These are phyloP conservation scores for Julus scandinavius DNA, from an alignment of 2,888 invertebrate species.

Conservation along the genomic window DNA sequence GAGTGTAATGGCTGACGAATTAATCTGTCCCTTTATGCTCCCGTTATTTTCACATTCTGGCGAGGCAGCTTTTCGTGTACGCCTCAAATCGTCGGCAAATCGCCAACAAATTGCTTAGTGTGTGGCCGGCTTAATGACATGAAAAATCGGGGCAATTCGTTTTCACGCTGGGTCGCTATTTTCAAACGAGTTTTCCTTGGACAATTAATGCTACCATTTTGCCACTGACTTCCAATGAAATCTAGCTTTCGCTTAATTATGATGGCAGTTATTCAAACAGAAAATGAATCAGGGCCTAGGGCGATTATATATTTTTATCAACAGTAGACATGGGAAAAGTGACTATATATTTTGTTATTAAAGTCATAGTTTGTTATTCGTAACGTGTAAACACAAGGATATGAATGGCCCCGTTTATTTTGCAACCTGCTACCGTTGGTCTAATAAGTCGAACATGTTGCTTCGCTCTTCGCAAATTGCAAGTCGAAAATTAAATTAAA, in stretches of 20 bases:
- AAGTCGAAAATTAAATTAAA: slow-evolving; percentile 22
- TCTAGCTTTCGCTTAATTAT: not conserved
- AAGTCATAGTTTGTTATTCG: slow-evolving; percentile 18
- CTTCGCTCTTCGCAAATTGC: not conserved
- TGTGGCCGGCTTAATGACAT: not conserved
- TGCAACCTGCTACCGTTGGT: slow-evolving; percentile 19
- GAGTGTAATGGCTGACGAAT: too few species aligned
- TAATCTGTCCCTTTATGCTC: too few species aligned
- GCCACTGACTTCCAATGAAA: not conserved
- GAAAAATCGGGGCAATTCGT: not conserved
- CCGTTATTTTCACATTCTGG: too few species aligned
- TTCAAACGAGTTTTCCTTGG: not conserved
- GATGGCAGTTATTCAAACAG: not conserved
- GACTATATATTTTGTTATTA: not conserved
- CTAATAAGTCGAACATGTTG: slow-evolving; percentile 1
- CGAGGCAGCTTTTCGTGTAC: not conserved
- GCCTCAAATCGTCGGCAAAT: not conserved
- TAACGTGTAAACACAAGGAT: not conserved
- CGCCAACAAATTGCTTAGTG: not conserved
- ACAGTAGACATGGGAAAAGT: not conserved
- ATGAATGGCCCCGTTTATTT: slow-evolving; percentile 1
- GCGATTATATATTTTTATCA: not conserved
- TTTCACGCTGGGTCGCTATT: not conserved
- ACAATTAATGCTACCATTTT: not conserved
- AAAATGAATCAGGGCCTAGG: not conserved